These are phyloP conservation scores for Excalfactoria chinensis DNA, from an alignment of 2,113 vertebrate genomes.

Conservation along the genomic window DNA sequence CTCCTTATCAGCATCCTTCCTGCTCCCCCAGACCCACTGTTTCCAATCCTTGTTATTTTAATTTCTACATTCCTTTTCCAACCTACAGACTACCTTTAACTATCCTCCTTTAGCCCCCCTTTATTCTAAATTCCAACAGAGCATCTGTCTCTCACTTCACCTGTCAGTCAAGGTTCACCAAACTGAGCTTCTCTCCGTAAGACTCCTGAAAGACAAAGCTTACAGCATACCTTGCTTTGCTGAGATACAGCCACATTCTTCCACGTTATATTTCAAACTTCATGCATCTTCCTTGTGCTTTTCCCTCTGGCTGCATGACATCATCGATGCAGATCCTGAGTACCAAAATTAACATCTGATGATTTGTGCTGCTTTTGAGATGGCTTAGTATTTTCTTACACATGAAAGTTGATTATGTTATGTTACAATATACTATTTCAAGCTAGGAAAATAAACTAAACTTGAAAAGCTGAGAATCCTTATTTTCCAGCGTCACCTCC, in stretches of 20 bases:
- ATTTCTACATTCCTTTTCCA: too few relatives aligned
- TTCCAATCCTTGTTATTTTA: too few relatives aligned
- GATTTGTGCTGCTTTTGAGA: neutral
- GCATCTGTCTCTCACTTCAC: too few relatives aligned
- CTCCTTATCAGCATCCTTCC: too few relatives aligned
- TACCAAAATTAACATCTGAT: neutral
- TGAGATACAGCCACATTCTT: neutral
- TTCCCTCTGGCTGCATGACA: neutral
- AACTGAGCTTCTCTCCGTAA: neutral
- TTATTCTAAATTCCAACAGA: too few relatives aligned
- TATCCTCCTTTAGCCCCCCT: too few relatives aligned
- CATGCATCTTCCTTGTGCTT: neutral
- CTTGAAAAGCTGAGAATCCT: neutral
- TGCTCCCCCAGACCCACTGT: too few relatives aligned
- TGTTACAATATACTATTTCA: neutral
- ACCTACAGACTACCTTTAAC: too few relatives aligned
- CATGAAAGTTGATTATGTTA: neutral
- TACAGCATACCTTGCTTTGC: neutral
- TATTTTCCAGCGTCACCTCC: neutral
- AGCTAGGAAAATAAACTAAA: neutral
- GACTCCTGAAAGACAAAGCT: neutral
- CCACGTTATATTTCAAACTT: neutral
- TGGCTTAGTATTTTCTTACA: neutral
- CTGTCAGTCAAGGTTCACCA: neutral
- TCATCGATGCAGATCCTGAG: neutral